A percentile compares a stretch with the other conserved stretches of the same genome.
Conservation (phyloP, 2,113 vertebrate species). For the Gallinago undulata region DNA sequence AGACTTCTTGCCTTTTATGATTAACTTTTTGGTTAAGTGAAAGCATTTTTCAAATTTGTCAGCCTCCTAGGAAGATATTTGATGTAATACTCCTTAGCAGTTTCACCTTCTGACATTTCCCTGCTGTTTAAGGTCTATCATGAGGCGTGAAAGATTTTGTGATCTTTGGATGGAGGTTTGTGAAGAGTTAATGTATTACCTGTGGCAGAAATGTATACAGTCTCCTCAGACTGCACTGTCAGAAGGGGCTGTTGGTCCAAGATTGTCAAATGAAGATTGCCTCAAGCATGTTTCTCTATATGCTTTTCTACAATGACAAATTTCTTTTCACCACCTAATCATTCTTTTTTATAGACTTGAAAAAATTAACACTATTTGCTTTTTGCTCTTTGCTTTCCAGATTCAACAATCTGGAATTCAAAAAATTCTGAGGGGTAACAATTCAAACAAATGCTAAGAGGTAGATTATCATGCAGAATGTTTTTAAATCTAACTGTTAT, state of each 20-base stretch:
- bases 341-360: background rate
- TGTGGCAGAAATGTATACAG: background rate
- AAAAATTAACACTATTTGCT: background rate
- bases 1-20: background rate
- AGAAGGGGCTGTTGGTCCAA: background rate
- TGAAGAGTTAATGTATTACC: background rate
- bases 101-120: background rate
- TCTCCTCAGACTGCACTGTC: background rate
- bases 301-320: background rate
- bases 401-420: background rate
- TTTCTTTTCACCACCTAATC: background rate
- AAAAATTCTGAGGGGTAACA: too few relatives aligned
- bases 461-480: background rate
- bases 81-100: background rate
- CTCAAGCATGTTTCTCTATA: background rate
- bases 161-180: background rate
- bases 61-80: background rate
- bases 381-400: background rate
- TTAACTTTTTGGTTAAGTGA: background rate
- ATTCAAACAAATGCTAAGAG: background rate
- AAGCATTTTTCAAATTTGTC: background rate
- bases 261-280: background rate
- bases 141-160: background rate
- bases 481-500: background rate
- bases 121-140: background rate